These are phyloP conservation scores for Microplitis deprimator DNA, from an alignment of 2,888 invertebrate species.

Conservation along the genomic window DNA sequence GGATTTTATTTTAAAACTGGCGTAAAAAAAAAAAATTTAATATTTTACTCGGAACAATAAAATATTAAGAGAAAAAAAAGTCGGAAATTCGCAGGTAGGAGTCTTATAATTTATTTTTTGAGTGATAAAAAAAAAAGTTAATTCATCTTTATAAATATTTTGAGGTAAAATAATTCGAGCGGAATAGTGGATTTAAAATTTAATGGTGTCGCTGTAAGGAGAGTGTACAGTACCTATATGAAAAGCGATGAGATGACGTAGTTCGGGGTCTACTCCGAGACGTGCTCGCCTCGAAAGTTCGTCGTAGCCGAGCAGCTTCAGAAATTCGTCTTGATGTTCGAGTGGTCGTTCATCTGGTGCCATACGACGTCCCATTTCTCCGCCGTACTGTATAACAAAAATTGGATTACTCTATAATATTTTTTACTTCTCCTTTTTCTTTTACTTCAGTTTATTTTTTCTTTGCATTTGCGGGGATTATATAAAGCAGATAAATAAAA, in stretches of 20 bases:
- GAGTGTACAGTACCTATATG: slow-evolving; percentile 70
- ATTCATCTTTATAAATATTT: neutral
- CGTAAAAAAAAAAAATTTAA: neutral
- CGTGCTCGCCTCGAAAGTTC: slow-evolving; percentile 76
- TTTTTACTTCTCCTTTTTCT: neutral
- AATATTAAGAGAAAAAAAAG: neutral
- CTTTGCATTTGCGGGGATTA: neutral
- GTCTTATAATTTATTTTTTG: neutral
- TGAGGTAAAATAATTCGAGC: neutral
- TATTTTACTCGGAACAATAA: neutral
- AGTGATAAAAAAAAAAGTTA: neutral
- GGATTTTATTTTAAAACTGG: neutral
- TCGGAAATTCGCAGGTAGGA: neutral
- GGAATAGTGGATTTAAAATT: slow-evolving; percentile 14
- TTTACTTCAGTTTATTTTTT: neutral
- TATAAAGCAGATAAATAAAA: neutral
- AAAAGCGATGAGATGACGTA: slow-evolving; percentile 77
- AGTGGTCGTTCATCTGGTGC: slow-evolving; percentile 75
- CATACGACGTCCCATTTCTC: slow-evolving; percentile 74
- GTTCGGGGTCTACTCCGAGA: slow-evolving; percentile 78
- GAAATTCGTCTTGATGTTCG: slow-evolving; percentile 76
- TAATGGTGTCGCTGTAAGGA: slow-evolving; percentile 7
- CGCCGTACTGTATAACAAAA: slow-evolving; percentile 70
- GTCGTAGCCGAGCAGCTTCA: slow-evolving; percentile 76
- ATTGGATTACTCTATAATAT: neutral